phyloP scores from a whole-genome alignment of 2,113 vertebrate genomes.

The Zosterops hypoxanthus region DNA sequence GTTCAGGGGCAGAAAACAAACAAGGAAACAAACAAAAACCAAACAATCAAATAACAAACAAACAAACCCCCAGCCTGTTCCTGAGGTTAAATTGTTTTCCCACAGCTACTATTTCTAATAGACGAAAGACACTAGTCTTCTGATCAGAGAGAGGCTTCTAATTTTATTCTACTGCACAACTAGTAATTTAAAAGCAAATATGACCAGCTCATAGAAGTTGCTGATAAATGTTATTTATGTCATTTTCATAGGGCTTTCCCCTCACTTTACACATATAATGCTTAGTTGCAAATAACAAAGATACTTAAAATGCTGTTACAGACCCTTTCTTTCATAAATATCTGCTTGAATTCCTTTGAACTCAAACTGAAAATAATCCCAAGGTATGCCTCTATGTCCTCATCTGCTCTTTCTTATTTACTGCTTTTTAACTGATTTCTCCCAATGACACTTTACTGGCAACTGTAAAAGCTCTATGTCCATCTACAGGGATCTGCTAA shows the following conservation, averaged over 20 bases:
- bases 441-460: neutral
- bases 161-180: neutral
- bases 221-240: neutral
- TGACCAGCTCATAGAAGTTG: neutral
- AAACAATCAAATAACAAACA: neutral
- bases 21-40: neutral
- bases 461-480: neutral
- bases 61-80: neutral
- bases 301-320: neutral
- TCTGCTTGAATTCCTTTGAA: neutral
- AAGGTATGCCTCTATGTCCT: neutral
- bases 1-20: neutral
- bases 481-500: neutral
- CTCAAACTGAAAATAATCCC: neutral
- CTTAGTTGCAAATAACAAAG: neutral
- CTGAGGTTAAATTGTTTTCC: neutral
- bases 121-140: neutral
- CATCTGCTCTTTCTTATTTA: neutral
- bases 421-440: neutral
- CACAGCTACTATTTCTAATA: neutral
- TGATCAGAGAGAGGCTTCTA: neutral
- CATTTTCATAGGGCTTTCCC: neutral
- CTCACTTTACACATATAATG: neutral
- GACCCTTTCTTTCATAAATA: neutral
- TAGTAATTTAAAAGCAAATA: neutral